Percentiles rank a stretch among this genome's conserved stretches.
Evolutionary conservation across 2,113 vertebrate genomes (phyloP).

Genomic region (Phalacrocorax carbo): DNA sequence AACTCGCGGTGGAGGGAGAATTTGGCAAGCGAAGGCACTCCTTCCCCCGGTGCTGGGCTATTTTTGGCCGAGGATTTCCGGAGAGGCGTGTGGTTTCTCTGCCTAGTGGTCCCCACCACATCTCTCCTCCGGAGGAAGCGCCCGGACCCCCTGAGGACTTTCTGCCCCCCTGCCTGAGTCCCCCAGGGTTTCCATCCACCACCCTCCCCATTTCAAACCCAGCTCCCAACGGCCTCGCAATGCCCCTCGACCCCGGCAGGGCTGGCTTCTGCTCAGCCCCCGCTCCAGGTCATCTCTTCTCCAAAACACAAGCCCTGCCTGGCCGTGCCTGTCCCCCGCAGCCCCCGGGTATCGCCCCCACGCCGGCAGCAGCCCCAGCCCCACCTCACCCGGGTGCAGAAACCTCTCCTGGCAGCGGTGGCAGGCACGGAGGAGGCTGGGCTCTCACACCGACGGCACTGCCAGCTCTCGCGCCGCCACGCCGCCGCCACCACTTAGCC

Average conservation of each 20-base stretch:
- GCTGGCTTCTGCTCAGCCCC: not conserved
- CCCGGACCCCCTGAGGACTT: not conserved
- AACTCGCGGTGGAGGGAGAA: not conserved
- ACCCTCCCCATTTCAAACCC: not conserved
- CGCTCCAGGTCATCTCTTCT: not conserved
- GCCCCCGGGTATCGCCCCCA: not conserved
- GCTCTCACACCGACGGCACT: not conserved
- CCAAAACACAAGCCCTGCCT: not conserved
- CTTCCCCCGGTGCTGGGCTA: not conserved
- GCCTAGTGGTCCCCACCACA: not conserved
- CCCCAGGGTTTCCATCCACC: not conserved
- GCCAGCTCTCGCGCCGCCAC: not conserved
- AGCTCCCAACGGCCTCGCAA: accelerated
- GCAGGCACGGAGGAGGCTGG: not conserved
- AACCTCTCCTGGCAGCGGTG: not conserved
- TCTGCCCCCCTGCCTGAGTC: accelerated
- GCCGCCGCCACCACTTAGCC: conserved; percentile 14
- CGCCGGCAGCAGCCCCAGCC: not conserved
- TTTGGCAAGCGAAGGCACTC: not conserved
- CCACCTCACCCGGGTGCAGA: not conserved
- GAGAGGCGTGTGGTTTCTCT: not conserved
- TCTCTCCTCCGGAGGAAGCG: not conserved
- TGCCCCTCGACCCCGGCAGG: accelerated
- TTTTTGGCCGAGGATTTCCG: conserved; percentile 41
- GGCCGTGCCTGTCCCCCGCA: not conserved